phyloP scores from a whole-genome alignment of 2,797 vertebrate genomes.

The Microchirus variegatus region DNA sequence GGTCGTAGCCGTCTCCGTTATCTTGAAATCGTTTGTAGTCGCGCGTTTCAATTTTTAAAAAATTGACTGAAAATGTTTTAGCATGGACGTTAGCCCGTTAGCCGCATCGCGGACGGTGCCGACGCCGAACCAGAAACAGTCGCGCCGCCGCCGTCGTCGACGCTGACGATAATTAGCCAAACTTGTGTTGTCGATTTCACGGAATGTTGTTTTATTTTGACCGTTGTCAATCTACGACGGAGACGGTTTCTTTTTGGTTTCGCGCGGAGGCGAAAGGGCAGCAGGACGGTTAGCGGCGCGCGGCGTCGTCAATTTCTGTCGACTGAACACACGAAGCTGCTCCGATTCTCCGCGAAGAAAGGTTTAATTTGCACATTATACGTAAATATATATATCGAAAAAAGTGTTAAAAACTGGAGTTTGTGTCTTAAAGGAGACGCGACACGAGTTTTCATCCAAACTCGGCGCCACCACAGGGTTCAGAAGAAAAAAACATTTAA shows the following conservation, averaged over 20 bases:
- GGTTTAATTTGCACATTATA: slow-evolving; percentile 68
- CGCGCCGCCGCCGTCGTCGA: neutral
- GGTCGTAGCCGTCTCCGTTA: too few relatives aligned
- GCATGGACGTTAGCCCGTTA: too few relatives aligned
- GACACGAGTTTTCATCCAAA: too few relatives aligned
- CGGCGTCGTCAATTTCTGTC: too few relatives aligned
- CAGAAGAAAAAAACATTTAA: slow-evolving; percentile 14
- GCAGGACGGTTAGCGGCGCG: too few relatives aligned
- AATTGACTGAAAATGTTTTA: too few relatives aligned
- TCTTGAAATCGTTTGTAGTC: too few relatives aligned
- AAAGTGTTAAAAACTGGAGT: slow-evolving; percentile 40
- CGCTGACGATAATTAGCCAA: slow-evolving; percentile 17
- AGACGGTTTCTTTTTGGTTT: slow-evolving; percentile 4
- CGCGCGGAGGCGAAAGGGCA: slow-evolving; percentile 18
- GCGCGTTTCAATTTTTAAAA: too few relatives aligned
- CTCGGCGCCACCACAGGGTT: slow-evolving; percentile 13
- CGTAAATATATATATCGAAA: neutral
- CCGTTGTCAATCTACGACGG: slow-evolving; percentile 64
- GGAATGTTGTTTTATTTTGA: slow-evolving; percentile 42
- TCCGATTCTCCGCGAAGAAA: neutral
- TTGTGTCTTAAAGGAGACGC: neutral
- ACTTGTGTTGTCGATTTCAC: slow-evolving; percentile 32
- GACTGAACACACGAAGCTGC: neutral
- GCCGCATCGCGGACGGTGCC: neutral
- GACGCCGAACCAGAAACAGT: neutral